Base-by-base conservation (phyloP, 2,888 invertebrate species). In the Tetanocera ferruginea region DNA sequence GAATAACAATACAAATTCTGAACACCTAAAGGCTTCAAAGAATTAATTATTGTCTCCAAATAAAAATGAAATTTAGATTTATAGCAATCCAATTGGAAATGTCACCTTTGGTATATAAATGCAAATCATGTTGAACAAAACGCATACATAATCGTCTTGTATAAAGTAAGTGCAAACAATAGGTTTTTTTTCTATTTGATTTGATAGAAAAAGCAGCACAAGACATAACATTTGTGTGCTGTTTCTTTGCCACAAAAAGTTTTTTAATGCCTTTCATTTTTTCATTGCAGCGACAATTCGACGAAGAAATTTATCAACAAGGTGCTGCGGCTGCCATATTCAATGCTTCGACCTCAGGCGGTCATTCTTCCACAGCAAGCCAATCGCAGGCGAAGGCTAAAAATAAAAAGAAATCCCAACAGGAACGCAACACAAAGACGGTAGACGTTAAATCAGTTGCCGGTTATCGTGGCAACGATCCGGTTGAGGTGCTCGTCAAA, bases 401-500 rank as follows among this genome's bases (percentile, higher is more conserved):
- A 73, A 76, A 81, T 78, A 92, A 90, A 91, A 75, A 75, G 52
- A 93, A 90, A 91, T 91, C 88, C 28, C 90, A 90, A 76, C 88
- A 87, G 76, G 92, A 91, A 90, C 93, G 85, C 88, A 93, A 90
- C 73, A 89, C 88, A 19, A 89, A 85, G 80, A 88, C 87, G 1
- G 87, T 91, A 25, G 89, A 90, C 80, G 89, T 92, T 0, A 91
- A 92, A 84, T 92, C 93, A 82, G 93, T 96, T 79, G 94, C 93
- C 85, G 96, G 96, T 11, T 95, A 95, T 90, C 93, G 95, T 79
- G 94, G 95, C 79, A 93, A 94, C 86, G 94, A 94, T 88, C 93
- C 95, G 83, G 92, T 96, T 55, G 94, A 95, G 86, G 93, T 93
- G 85, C 91, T 96, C 82, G 91, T 96, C 80, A 93, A 94, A 83